Percentiles rank a stretch among this genome's conserved stretches.
Conservation (phyloP, 92 coral and sea anemone species). For the Zoanthus sociatus region DNA sequence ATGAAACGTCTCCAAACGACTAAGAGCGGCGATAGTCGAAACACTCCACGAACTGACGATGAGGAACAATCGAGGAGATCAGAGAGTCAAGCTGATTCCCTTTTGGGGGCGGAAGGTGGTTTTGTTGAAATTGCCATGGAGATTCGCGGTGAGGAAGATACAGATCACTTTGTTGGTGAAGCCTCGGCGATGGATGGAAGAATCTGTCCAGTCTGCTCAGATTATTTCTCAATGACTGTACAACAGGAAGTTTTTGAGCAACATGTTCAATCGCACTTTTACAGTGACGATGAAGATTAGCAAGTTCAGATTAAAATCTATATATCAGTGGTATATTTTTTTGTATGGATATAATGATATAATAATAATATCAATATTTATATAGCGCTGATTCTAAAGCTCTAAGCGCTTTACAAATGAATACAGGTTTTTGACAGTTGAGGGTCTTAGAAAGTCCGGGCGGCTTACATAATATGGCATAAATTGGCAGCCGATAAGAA, state of each 20-base stretch:
- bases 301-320: too few relatives aligned
- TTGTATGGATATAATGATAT: too few relatives aligned
- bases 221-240: constrained; percentile 33
- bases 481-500: too few relatives aligned
- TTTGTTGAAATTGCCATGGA: constrained; percentile 56
- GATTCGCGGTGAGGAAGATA: constrained; percentile 69
- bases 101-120: constrained; percentile 27
- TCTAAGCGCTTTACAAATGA: too few relatives aligned
- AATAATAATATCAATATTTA: too few relatives aligned
- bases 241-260: constrained; percentile 63
- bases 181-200: constrained; percentile 59
- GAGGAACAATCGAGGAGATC: neutral
- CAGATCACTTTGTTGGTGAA: constrained; percentile 28
- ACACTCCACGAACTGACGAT: constrained; percentile 22
- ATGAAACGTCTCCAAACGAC: constrained; percentile 5
- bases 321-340: too few relatives aligned
- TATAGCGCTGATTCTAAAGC: too few relatives aligned
- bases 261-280: constrained; percentile 73
- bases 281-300: constrained; percentile 30
- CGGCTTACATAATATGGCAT: too few relatives aligned
- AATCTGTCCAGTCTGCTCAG: constrained; percentile 74
- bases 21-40: constrained; percentile 13
- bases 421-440: too few relatives aligned
- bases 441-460: too few relatives aligned
- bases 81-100: neutral